Base-by-base conservation (phyloP, 2,113 vertebrate genomes). In the Pardalotus punctatus region DNA sequence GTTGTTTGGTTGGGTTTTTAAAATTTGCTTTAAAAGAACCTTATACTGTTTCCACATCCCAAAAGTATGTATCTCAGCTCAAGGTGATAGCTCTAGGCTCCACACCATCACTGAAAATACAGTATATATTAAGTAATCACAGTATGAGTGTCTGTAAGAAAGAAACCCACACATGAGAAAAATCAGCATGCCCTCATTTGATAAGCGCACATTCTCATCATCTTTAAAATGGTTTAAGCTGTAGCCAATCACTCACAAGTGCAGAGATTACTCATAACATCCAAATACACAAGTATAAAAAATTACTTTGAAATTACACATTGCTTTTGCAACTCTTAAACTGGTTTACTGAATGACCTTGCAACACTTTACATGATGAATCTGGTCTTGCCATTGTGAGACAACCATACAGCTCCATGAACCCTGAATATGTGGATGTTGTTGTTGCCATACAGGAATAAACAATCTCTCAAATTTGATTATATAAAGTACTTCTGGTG, bases 281-380 rank as follows among this genome's bases (percentile, higher is more conserved):
- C 43, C 58, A 79, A 29, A 66, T 20, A 79, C 9, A 56, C 6
- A 27, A 69, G 17, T 35, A 85, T 1, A 61, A 22, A 70, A 69
- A 89, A 84, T 43, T 64, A 38, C 25, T 77, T 27, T 73, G 29
- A 79, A 93, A 85, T 33, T 35, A n/a, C 42, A 45, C 2, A 2
- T n/a, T 79, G 61, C 53, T 90, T 66, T 70, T 23, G 25, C 28
- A 81, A 2, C 51, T 91, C 42, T 38, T 61, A 77, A 74, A 54
- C 40, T 35, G 20, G 14, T 87, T 60, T 77, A 29, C 36, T 50
- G 67, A 53, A 86, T 33, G 80, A 69, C 42, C 60, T 81, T 4
- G 1, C 21, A 64, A 11, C 12, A 33, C 29, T 74, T 77, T 12
- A 17, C 0, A 0, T 14, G 65, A 51, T 2, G 1, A 66, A 84